Percentiles rank a stretch among this genome's conserved stretches.
Conservation (phyloP, 2,888 invertebrate species). For the Apomyelois bistriatella region DNA sequence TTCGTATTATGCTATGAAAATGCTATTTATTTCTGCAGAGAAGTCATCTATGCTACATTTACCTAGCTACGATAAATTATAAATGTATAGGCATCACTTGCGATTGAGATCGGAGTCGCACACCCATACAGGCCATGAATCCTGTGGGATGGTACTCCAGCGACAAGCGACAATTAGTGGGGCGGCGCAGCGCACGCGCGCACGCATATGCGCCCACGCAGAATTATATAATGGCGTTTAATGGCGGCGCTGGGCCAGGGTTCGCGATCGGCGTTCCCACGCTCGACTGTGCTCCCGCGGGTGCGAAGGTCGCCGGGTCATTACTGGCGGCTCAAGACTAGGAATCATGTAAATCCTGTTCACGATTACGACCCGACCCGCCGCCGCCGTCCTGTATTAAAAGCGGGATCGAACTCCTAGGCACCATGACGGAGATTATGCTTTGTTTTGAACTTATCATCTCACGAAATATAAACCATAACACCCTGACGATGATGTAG, state of each 20-base stretch:
- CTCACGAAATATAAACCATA: no score
- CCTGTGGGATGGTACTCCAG: constrained; percentile 25
- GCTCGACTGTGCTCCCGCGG: constrained; percentile 1
- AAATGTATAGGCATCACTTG: neutral
- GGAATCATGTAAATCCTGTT: constrained; percentile 5
- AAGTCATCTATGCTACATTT: no score
- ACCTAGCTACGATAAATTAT: neutral
- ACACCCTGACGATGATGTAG: no score
- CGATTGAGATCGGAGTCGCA: neutral
- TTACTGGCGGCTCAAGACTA: neutral
- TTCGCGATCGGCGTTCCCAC: constrained; percentile 1
- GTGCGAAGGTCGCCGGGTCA: constrained; percentile 6
- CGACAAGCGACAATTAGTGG: constrained; percentile 12
- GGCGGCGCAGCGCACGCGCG: constrained; percentile 21
- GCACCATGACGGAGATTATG: neutral
- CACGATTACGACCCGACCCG: neutral
- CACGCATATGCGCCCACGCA: constrained; percentile 18
- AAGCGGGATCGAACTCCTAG: neutral
- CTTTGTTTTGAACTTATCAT: neutral
- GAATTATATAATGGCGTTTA: constrained; percentile 24
- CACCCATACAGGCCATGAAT: constrained; percentile 15
- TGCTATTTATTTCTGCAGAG: no score
- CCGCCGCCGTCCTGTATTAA: neutral
- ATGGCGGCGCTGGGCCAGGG: neutral
- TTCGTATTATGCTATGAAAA: no score